Base-by-base conservation (phyloP, 2,113 vertebrate species). In the Tychaedon coryphoeus region DNA sequence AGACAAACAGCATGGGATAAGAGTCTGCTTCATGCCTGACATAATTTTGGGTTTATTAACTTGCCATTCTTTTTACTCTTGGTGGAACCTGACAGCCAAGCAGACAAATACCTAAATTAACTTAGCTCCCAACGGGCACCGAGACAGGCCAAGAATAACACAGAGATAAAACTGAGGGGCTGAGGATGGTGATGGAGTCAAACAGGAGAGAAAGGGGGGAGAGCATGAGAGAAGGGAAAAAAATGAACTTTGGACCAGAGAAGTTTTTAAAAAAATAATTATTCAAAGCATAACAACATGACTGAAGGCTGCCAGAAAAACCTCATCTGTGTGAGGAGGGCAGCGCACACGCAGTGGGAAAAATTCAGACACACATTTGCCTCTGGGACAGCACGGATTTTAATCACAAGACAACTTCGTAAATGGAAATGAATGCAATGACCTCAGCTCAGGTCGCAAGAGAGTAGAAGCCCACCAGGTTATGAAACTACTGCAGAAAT, bases 381-480 rank as follows among this genome's bases (percentile, higher is more conserved):
- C 78, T 96, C 90, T 79, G 78, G 95, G 94, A 97, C 87, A 88
- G 61, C 70, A 51, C 8, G 75, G 48, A 79, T 86, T 86, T 93
- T 89, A 85, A 95, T 84, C 1, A 14, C 51, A 92, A 92, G 87
- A 56, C 65, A 69, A 87, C 73, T 97, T 96, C 23, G 88, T 96
- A 96, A 92, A 95, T 92, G 61, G 86, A 95, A 97, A 90, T 93
- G 93, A 96, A 97, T 95, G 86, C 26, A 71, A 69, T 97, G 97
- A 98, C 88, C 95, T 98, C 96, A 97, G 90, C 18, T 23, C 62
- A 96, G 96, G 96, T 97, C 97, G 51, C 96, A 87, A 84, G 81
- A 95, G 97, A 97, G 94, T 91, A 97, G 95, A 94, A 97, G 89
- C 90, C 95, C 95, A 89, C 80, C 97, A 95, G 60, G 91, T 97